Evolutionary conservation across 2,888 invertebrate species (phyloP), one percentile per base, ranked within the genome.

Genomic region (Morpho deidamia): DNA sequence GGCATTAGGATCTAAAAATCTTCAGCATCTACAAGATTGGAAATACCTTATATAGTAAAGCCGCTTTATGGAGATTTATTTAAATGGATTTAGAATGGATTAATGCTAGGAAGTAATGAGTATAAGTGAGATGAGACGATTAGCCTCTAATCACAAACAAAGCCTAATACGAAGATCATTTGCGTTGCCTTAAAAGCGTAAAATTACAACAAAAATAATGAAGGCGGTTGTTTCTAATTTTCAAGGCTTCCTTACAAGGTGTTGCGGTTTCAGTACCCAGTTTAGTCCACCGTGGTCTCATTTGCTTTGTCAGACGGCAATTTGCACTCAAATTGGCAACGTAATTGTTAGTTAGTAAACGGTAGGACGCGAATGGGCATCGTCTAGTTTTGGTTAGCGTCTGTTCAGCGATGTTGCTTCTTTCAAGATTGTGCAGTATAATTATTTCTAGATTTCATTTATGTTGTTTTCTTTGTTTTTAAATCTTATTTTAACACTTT

Each of bases 231-330:
- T 61, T 63, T 66, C 63, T 61, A 65, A 65, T 66, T 67, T 68
- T 65, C 69, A 73, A 74, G 75, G 75, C 56, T 67, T 62, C 78
- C 72, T 52, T 77, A 80, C 62, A 80, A 77, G 78, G 80, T 47
- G 51, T 60, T 76, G 80, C 57, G 78, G 77, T 81, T 73, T 70
- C 55, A 58, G 59, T 53, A 62, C 55, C 64, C 48, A 53, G 53
- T 53, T 68, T 64, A 66, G 64, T 62, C 55, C 8, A 49, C 60
- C 65, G 60, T 75, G 72, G 70, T 72, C 79, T 75, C 74, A 71
- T 73, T 74, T 67, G 65, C 74, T 76, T 81, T 78, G 80, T 82
- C 70, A 60, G 59, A 58, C 49, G 58, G 69, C 61, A 76, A 81
- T 78, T 76, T 76, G 62, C 64, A 52, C 64, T 71, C 44, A 67